Evolutionary conservation across 2,113 vertebrate genomes (phyloP), one percentile per base, ranked within the genome.

Genomic region (Otocyon megalotis): DNA sequence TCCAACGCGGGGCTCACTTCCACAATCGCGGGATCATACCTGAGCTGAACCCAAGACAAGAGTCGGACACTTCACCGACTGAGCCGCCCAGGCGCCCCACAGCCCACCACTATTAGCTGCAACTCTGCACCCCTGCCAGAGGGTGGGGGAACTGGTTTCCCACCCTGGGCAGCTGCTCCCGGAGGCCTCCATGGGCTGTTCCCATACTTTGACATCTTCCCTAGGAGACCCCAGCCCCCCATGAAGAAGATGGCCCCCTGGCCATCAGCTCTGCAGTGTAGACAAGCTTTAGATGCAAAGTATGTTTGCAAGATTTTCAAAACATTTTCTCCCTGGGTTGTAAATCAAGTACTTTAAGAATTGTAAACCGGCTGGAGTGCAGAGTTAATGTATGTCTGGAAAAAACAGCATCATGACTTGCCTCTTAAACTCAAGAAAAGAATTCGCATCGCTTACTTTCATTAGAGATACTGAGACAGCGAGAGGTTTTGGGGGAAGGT

Each of bases 321-420:
- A 97, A 91, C 89, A 60, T 86, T 77, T 81, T 81, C 87, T 93
- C 79, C 77, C 74, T 9, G 80, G 82, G 54, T 50, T 87, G 86
- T 96, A 97, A 97, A 94, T 94, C 96, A 92, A 77, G 86, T 28
- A 63, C 96, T 97, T 94, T 63, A 86, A 60, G 97, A 94, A 71
- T 13, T 95, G 71, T 96, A 94, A 96, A 86, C 94, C 0, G 3
- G 58, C 94, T 95, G 96, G 94, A 95, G 93, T 77, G 90, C 48
- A 0, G 83, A 88, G 90, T 86, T 95, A 85, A 95, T 82, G 88
- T 35, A 35, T 22, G 81, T 95, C 96, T 96, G 96, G 93, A 76
- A 96, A 95, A 96, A 94, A 56, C 56, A 53, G 83, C 58, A 12
- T 65, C 69, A 7, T 26, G 80, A 50, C 90, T 37, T 80, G 89